Base-by-base conservation (phyloP, 2,797 vertebrate genomes). In the Crypturellus tataupa region DNA sequence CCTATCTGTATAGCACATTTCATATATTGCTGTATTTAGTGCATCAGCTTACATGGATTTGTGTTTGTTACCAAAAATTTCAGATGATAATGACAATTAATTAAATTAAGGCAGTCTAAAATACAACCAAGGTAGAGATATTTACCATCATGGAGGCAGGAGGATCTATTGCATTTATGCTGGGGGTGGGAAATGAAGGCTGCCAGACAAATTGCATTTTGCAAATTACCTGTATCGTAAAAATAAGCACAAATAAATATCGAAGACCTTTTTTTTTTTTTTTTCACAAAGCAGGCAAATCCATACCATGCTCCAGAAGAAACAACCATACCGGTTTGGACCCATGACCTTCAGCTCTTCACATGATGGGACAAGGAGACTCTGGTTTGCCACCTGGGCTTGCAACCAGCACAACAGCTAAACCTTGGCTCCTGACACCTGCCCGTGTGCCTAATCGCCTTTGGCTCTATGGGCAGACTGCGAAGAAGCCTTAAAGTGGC, bases 361-460 rank as follows among this genome's bases (percentile, higher is more conserved):
- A 60, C 40, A 1, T 15, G 14, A 56, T 49, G 13, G 78, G 56
- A 75, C 63, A 37, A 87, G 76, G 37, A 89, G 64, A 87, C 86
- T 63, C n/a, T 44, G 44, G 55, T 59, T n/a, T 1, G 31, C 13
- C 44, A 47, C 40, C 35, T 85, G 71, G 33, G 42, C 87, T 82
- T 91, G 89, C 71, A 83, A 95, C 78, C 89, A 94, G 92, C 78
- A 95, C 63, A 80, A 49, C 51, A 88, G 71, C 46, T 88, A 78
- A 89, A 19, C 18, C 35, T 35, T 47, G 88, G 60, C 10, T 21
- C 27, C 81, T 68, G 53, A 68, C 27, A 68, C 25, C 19, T 64
- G 44, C 11, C 47, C 10, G 3, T 23, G 8, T 16, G 21, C 25
- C 17, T 64, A 64, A 37, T 60, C 83, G 47, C 37, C 49, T 5